A percentile compares a stretch with the other conserved stretches of the same genome.
Conservation (phyloP, 2,113 vertebrate genomes). For the Pterocles burchelli region DNA sequence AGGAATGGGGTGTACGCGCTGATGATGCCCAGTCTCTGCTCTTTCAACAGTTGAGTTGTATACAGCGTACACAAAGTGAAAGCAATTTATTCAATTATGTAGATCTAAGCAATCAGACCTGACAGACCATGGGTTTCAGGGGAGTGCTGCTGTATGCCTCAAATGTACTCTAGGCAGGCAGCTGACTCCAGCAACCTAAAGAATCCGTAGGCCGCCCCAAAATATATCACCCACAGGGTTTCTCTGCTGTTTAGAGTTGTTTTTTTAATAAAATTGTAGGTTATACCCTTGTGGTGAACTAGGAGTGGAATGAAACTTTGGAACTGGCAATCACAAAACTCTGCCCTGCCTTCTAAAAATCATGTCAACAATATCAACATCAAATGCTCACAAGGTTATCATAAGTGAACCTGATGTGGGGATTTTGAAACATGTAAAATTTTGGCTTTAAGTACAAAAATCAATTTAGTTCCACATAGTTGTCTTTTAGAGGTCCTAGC, state of each 20-base stretch:
- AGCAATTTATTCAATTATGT: conserved; percentile 64
- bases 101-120: background rate
- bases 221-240: background rate
- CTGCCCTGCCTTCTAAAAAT: background rate
- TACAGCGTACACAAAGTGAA: background rate
- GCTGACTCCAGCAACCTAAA: background rate
- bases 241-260: background rate
- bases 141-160: background rate
- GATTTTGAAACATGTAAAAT: background rate
- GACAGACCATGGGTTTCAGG: background rate
- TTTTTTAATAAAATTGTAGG: background rate
- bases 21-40: background rate
- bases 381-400: background rate
- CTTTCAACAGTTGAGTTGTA: background rate
- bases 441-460: background rate
- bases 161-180: background rate
- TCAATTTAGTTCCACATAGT: background rate
- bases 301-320: background rate
- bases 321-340: background rate
- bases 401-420: background rate
- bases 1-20: background rate
- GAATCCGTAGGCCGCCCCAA: background rate
- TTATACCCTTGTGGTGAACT: background rate
- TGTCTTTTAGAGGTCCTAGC: background rate
- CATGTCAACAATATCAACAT: background rate